A percentile compares a stretch with the other conserved stretches of the same genome.
Conservation (phyloP, 2,113 vertebrate species). For the Eira barbara region DNA sequence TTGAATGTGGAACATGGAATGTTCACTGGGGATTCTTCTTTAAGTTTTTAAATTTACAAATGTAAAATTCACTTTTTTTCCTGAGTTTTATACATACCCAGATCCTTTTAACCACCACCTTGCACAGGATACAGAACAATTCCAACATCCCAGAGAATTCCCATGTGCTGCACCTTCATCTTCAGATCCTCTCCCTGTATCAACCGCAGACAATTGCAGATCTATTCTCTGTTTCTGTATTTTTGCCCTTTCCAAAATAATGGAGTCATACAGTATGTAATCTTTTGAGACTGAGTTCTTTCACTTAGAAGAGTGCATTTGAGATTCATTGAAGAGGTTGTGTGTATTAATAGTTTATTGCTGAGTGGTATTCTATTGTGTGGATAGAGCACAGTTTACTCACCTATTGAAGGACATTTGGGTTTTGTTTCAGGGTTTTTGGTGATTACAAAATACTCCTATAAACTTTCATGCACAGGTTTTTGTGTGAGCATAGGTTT, state of each 20-base stretch:
- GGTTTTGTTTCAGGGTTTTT: not conserved
- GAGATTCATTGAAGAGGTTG: not conserved
- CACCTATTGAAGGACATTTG: not conserved
- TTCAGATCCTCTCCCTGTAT: not conserved
- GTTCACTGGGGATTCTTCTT: not conserved
- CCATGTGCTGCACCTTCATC: not conserved
- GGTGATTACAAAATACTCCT: not conserved
- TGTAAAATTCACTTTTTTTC: not conserved
- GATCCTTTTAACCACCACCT: not conserved
- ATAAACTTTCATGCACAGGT: not conserved
- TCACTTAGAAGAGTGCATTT: not conserved
- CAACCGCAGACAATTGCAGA: not conserved
- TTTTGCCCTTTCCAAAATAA: not conserved
- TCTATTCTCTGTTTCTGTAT: not conserved
- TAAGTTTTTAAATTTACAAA: not conserved
- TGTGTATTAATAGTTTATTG: not conserved
- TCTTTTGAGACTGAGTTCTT: not conserved
- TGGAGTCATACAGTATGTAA: not conserved
- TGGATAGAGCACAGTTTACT: not conserved
- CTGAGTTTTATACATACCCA: not conserved
- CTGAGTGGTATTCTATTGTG: not conserved
- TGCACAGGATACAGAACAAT: not conserved
- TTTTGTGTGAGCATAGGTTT: not conserved
- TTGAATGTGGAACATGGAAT: not conserved
- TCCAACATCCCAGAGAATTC: not conserved